Evolutionary conservation across 2,888 invertebrate species (phyloP).

Genomic region (Resseliella maxima): DNA sequence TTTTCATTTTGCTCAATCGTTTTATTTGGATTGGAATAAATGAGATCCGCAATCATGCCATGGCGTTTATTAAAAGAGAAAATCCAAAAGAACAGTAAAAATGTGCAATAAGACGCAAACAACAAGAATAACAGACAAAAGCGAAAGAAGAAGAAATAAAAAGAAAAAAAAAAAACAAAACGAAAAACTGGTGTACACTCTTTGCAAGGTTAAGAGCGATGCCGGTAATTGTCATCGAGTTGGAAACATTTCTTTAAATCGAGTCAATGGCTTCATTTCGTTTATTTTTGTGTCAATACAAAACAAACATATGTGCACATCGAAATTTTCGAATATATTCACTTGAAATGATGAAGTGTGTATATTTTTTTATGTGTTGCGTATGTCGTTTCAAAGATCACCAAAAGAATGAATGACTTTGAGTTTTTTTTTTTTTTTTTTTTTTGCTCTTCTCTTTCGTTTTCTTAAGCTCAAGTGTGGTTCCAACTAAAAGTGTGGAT

Average conservation of each 20-base stretch:
- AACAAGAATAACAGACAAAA: too few species aligned
- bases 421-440: background rate
- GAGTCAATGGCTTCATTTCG: slow-evolving; percentile 15
- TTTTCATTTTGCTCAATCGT: background rate
- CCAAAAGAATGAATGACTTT: slow-evolving; percentile 38
- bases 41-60: background rate
- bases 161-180: background rate
- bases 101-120: background rate
- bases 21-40: background rate
- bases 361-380: background rate
- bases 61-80: slow-evolving; percentile 53
- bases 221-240: slow-evolving; percentile 23
- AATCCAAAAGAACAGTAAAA: slow-evolving; percentile 33
- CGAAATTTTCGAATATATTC: slow-evolving; percentile 21
- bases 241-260: slow-evolving; percentile 26
- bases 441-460: background rate
- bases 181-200: slow-evolving; percentile 46
- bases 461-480: background rate
- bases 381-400: background rate
- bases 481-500: background rate
- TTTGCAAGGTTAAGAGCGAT: slow-evolving; percentile 37
- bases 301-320: background rate
- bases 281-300: slow-evolving; percentile 24
- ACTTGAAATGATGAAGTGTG: slow-evolving; percentile 3
- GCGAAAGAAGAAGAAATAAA: background rate